These are phyloP conservation scores for Porites lobata DNA, from an alignment of 92 coral and sea anemone species.

Conservation along the genomic window DNA sequence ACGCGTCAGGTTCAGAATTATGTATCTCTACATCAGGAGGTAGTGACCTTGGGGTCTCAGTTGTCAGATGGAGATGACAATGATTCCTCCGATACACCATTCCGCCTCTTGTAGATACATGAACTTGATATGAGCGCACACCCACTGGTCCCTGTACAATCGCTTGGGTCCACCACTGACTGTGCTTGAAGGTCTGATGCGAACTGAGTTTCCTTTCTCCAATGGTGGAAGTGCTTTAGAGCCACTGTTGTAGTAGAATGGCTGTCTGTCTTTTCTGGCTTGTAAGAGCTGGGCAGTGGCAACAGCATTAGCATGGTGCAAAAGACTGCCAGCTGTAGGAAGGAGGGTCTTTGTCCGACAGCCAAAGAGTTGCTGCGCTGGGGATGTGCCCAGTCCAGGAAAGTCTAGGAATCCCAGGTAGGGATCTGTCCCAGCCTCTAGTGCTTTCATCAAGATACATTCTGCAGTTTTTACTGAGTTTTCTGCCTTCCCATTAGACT, in stretches of 20 bases:
- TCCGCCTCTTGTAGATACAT: not conserved
- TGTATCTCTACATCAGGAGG: no score
- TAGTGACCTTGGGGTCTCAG: not conserved
- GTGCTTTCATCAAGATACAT: constrained; percentile 3
- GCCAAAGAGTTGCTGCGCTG: constrained; percentile 15
- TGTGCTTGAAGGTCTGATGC: no score
- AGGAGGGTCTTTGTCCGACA: constrained; percentile 22
- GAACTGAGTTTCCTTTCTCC: no score
- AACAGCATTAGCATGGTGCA: constrained; percentile 3
- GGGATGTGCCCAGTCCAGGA: constrained; percentile 30
- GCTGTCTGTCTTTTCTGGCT: constrained; percentile 20
- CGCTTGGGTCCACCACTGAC: no score
- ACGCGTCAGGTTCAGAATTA: no score
- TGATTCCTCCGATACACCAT: not conserved
- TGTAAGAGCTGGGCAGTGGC: constrained; percentile 4
- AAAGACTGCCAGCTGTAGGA: constrained; percentile 27
- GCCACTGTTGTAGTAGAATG: constrained; percentile 21
- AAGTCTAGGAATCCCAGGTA: constrained; percentile 33
- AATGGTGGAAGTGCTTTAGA: constrained; percentile 16
- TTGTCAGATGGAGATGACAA: not conserved
- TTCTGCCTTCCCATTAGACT: constrained; percentile 30
- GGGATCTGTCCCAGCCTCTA: constrained; percentile 35
- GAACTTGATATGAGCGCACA: no score
- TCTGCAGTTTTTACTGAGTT: constrained; percentile 1
- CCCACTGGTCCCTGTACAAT: no score